Evolutionary conservation across 2,888 invertebrate genomes (phyloP).

Genomic region (Pecten maximus): DNA sequence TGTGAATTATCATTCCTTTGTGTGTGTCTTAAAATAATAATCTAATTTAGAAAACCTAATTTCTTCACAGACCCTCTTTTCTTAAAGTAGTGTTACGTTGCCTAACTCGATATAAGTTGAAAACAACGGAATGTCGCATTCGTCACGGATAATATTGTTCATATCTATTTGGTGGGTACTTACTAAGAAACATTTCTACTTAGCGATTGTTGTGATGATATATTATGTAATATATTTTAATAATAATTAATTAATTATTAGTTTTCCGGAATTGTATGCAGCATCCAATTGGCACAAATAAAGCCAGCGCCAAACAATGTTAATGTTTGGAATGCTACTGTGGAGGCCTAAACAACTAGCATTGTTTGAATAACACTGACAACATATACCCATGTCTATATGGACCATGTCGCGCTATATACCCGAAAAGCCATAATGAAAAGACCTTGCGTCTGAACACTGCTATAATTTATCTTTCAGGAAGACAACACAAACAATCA

Average conservation of each 20-base stretch:
- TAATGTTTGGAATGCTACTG: background rate
- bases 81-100: background rate
- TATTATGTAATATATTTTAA: background rate
- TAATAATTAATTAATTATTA: background rate
- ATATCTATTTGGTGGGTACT: background rate
- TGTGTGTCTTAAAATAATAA: background rate
- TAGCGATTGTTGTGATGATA: background rate
- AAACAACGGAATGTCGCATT: background rate
- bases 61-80: background rate
- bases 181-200: background rate
- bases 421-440: too few species aligned
- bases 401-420: too few species aligned
- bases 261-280: background rate
- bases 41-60: background rate
- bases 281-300: background rate
- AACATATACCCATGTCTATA: too few species aligned
- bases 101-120: background rate
- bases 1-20: conserved; percentile 22
- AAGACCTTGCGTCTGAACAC: too few species aligned
- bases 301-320: background rate
- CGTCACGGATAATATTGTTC: background rate
- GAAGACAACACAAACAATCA: too few species aligned
- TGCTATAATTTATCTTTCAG: too few species aligned
- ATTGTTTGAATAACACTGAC: background rate
- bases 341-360: background rate